Conservation (phyloP, 2,113 vertebrate species). For the Upupa epops region DNA sequence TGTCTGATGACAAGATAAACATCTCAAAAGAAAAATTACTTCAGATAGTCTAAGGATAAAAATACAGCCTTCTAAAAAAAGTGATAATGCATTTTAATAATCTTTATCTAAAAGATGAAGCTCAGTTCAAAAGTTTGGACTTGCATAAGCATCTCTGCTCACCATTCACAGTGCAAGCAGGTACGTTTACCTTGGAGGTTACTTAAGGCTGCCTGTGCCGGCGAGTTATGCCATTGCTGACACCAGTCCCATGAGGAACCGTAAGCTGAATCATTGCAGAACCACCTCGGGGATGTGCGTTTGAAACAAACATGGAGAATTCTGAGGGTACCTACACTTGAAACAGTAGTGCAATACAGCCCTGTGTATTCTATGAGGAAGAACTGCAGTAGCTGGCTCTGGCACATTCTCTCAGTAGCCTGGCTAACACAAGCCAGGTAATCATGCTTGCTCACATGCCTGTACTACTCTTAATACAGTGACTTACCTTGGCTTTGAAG, state of each 20-base stretch:
- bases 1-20: background rate
- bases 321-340: background rate
- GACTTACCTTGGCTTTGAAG: background rate
- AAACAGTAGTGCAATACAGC: fast-evolving
- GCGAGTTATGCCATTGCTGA: background rate
- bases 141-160: background rate
- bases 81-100: background rate
- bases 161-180: background rate
- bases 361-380: background rate
- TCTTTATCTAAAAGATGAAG: background rate
- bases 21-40: background rate
- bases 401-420: fast-evolving
- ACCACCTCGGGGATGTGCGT: background rate
- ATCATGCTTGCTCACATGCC: background rate
- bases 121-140: background rate
- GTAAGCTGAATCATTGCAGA: fast-evolving
- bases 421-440: background rate
- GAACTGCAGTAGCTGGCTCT: no score
- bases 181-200: background rate
- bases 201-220: background rate
- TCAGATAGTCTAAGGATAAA: background rate
- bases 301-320: background rate
- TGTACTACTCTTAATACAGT: fast-evolving
- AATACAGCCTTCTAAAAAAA: background rate
- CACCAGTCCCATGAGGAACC: fast-evolving